Percentiles rank a stretch among this genome's conserved stretches.
Conservation (phyloP, 2,113 vertebrate genomes). For the Bufo gargarizans region DNA sequence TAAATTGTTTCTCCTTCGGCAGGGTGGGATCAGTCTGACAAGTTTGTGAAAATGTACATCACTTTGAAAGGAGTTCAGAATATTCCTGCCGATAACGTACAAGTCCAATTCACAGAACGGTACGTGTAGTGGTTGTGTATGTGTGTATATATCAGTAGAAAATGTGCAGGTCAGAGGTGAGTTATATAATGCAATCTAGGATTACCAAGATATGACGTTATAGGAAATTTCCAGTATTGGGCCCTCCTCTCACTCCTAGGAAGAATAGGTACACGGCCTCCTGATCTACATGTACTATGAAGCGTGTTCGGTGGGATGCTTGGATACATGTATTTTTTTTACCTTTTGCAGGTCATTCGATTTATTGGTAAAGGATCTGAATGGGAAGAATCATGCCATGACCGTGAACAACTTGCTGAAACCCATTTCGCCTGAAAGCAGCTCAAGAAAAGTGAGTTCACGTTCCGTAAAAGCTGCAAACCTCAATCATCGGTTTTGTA, state of each 20-base stretch:
- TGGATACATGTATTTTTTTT: background rate
- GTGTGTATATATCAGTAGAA: too few species aligned
- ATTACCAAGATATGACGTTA: background rate
- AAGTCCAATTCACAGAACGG: conserved; percentile 89
- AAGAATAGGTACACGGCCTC: too few species aligned
- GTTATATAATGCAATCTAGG: background rate
- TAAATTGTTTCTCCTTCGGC: conserved; percentile 50
- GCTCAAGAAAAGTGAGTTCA: conserved; percentile 85
- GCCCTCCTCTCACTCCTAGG: too few species aligned
- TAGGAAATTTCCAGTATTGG: background rate
- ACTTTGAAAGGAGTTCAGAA: conserved; percentile 89
- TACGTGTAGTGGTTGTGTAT: conserved; percentile 62
- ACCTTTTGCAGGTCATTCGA: conserved; percentile 81
- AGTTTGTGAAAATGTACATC: conserved; percentile 95
- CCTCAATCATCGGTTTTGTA: too few species aligned
- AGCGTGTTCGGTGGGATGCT: background rate
- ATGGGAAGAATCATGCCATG: conserved; percentile 93
- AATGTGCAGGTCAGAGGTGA: background rate
- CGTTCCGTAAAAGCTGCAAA: background rate
- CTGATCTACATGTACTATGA: background rate
- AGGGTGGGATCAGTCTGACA: conserved; percentile 98
- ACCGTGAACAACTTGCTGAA: conserved; percentile 87
- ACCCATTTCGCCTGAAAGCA: conserved; percentile 85
- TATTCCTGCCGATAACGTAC: conserved; percentile 85
- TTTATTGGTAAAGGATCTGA: conserved; percentile 89